Conservation (phyloP, 2,888 invertebrate species). For the Drosophila acutilabella region DNA sequence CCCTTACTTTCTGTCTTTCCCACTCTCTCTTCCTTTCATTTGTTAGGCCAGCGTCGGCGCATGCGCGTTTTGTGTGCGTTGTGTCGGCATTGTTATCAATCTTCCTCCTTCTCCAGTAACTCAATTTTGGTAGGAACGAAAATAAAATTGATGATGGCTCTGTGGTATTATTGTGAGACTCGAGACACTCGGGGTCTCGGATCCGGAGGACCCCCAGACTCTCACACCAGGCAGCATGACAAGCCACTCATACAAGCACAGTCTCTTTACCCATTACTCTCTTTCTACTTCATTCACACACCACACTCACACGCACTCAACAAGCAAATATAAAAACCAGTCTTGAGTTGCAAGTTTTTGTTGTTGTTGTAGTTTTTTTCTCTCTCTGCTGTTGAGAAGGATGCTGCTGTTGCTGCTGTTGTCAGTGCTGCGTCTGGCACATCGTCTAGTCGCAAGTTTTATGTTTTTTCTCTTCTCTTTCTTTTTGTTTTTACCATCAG, state of each 20-base stretch:
- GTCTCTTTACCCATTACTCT: constrained; percentile 12
- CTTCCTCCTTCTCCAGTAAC: constrained; percentile 29
- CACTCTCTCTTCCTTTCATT: constrained; percentile 12
- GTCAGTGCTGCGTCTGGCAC: constrained; percentile 50
- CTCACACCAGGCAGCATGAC: constrained; percentile 6
- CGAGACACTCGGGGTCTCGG: neutral
- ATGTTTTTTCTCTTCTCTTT: constrained; percentile 17
- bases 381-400: constrained; percentile 38
- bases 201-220: constrained; percentile 15
- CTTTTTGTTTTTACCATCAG: constrained; percentile 18
- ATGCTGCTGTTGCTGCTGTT: constrained; percentile 45
- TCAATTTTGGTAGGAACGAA: constrained; percentile 42
- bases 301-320: constrained; percentile 19
- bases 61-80: constrained; percentile 49
- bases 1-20: constrained; percentile 20
- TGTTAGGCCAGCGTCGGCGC: constrained; percentile 31
- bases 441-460: constrained; percentile 55
- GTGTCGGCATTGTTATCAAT: constrained; percentile 60
- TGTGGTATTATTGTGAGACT: constrained; percentile 38
- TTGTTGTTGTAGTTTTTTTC: constrained; percentile 9
- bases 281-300: constrained; percentile 18
- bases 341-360: constrained; percentile 54
- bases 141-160: constrained; percentile 60
- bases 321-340: constrained; percentile 46
- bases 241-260: constrained; percentile 24